Percentiles rank a stretch among this genome's conserved stretches.
Evolutionary conservation across 2,888 invertebrate genomes (phyloP).

Genomic region (Acanthosepion pharaonis): DNA sequence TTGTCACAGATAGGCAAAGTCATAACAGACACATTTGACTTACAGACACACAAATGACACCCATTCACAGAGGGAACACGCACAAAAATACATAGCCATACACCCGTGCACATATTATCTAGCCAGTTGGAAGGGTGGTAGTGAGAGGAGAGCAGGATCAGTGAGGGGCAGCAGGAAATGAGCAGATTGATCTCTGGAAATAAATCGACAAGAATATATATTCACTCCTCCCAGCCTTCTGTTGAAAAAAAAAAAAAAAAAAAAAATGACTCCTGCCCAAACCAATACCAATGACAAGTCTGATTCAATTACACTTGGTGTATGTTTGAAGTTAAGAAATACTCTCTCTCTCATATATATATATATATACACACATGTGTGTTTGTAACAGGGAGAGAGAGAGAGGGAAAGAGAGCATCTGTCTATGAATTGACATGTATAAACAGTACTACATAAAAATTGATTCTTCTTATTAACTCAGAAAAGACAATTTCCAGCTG

Average conservation of each 20-base stretch:
- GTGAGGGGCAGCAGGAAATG: neutral
- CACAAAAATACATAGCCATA: too few relatives aligned
- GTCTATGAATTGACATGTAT: neutral
- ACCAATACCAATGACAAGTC: neutral
- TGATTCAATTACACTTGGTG: neutral
- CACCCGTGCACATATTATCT: neutral
- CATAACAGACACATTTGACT: neutral
- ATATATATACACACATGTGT: too few relatives aligned
- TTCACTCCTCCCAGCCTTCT: too few relatives aligned
- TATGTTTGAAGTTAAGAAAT: too few relatives aligned
- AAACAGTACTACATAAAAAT: neutral
- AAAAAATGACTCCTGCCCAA: neutral
- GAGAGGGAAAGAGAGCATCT: neutral
- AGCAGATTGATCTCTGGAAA: slow-evolving; percentile 15
- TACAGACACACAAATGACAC: neutral
- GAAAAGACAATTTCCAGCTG: neutral
- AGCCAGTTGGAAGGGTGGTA: neutral
- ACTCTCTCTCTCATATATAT: too few relatives aligned
- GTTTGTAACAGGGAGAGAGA: too few relatives aligned
- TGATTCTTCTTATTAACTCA: neutral
- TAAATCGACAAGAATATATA: too few relatives aligned
- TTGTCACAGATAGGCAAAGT: neutral
- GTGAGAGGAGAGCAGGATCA: neutral
- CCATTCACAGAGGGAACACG: neutral
- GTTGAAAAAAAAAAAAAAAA: too few relatives aligned